Conservation (phyloP, 2,888 invertebrate genomes). For the Melanostoma scalare region DNA sequence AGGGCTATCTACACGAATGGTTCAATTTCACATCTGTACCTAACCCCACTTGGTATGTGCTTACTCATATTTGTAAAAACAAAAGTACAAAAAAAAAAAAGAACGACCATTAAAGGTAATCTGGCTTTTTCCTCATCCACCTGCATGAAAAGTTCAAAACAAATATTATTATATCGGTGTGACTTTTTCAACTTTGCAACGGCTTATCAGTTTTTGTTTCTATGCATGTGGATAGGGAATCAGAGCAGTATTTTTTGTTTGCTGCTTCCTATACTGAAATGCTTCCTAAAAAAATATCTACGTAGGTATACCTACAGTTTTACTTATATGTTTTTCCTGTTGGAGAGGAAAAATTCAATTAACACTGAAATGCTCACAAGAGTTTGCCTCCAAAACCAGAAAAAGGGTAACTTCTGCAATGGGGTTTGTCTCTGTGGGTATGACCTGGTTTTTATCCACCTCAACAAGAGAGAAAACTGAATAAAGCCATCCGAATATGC, state of each 20-base stretch:
- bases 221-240: background rate
- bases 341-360: slow-evolving; percentile 36
- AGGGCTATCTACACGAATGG: no score
- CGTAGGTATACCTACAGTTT: background rate
- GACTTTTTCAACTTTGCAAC: slow-evolving; percentile 37
- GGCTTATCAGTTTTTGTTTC: slow-evolving; percentile 23
- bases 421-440: slow-evolving; percentile 6
- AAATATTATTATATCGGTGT: slow-evolving; percentile 35
- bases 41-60: no score
- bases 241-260: slow-evolving; percentile 10
- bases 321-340: background rate
- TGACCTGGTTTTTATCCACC: slow-evolving; percentile 16
- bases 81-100: no score
- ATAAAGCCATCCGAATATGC: slow-evolving; percentile 13
- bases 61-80: no score
- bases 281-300: slow-evolving; percentile 15
- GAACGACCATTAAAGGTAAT: background rate
- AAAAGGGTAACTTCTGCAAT: slow-evolving; percentile 11
- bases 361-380: slow-evolving; percentile 27
- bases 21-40: no score
- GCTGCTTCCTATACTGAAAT: slow-evolving; percentile 4
- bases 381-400: slow-evolving; percentile 3
- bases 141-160: slow-evolving; percentile 34
- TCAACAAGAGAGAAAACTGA: background rate
- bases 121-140: slow-evolving; percentile 4